A percentile compares a stretch with the other conserved stretches of the same genome.
These are phyloP conservation scores for Dreissena polymorpha DNA, from an alignment of 1,140 invertebrate species.

Conservation along the genomic window DNA sequence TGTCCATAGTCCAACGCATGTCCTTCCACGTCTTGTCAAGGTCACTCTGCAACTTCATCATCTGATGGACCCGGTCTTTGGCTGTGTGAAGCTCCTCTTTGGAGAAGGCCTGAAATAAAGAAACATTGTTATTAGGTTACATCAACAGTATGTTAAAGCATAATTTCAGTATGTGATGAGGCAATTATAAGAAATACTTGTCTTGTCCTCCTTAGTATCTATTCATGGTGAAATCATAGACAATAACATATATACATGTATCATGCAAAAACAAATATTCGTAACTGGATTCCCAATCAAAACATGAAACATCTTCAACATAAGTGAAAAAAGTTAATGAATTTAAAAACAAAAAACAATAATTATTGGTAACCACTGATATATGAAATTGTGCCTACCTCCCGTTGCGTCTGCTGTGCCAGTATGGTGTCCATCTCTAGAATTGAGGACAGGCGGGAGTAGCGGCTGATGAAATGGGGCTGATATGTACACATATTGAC, in stretches of 20 bases:
- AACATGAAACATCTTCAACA: not conserved
- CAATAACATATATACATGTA: not conserved
- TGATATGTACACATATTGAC: constrained; percentile 85
- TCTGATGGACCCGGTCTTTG: constrained; percentile 89
- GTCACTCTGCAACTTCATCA: constrained; percentile 79
- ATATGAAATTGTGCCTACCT: constrained; percentile 80
- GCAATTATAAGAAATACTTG: no score
- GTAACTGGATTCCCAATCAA: not conserved
- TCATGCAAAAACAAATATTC: not conserved
- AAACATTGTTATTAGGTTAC: no score
- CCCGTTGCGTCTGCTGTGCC: constrained; percentile 94
- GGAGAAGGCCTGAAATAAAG: constrained; percentile 88
- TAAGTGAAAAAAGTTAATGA: not conserved
- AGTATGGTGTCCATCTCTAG: constrained; percentile 94
- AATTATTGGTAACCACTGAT: not conserved
- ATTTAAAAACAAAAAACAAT: not conserved
- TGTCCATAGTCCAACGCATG: constrained; percentile 96
- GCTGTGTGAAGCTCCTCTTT: constrained; percentile 91
- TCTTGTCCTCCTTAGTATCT: no score
- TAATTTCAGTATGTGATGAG: no score
- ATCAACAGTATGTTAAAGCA: no score
- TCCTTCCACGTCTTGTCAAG: constrained; percentile 90
- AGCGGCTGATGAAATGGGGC: constrained; percentile 91
- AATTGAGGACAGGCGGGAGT: constrained; percentile 94
- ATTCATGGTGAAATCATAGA: no score